Conservation (phyloP, 1,140 invertebrate genomes). For the Meloidogyne exigua region DNA sequence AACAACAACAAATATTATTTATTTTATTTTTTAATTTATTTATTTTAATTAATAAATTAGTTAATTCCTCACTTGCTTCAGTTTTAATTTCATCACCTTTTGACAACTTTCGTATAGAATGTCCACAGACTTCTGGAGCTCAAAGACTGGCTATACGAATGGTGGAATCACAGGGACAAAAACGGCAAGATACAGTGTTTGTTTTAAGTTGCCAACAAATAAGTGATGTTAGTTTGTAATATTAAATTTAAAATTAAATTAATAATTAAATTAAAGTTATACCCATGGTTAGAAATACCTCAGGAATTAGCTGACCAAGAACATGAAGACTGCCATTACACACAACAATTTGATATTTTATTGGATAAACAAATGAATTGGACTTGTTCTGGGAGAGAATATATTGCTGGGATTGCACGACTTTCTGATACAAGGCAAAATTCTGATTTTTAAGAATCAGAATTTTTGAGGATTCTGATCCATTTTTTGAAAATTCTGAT, state of each 20-base stretch:
- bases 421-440: constrained; percentile 58
- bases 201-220: constrained; percentile 56
- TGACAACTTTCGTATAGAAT: constrained; percentile 63
- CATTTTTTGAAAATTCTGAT: neutral
- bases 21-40: neutral
- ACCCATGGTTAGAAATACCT: constrained; percentile 61
- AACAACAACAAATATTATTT: neutral
- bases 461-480: no score
- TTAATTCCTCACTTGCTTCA: constrained; percentile 34
- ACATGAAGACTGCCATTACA: constrained; percentile 60
- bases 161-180: constrained; percentile 62
- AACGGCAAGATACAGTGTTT: constrained; percentile 60
- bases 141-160: constrained; percentile 47
- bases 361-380: constrained; percentile 47
- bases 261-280: constrained; percentile 55
- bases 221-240: constrained; percentile 42
- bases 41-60: neutral
- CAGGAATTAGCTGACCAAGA: constrained; percentile 52
- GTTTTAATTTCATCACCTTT: constrained; percentile 60
- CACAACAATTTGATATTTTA: constrained; percentile 55
- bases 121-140: constrained; percentile 51
- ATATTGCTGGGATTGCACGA: constrained; percentile 57
- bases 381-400: constrained; percentile 53
- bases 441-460: neutral
- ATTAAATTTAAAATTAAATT: constrained; percentile 3